A percentile compares a stretch with the other conserved stretches of the same genome.
These are phyloP conservation scores for Gambusia holbrooki DNA, from an alignment of 2,113 vertebrate species.

Conservation along the genomic window DNA sequence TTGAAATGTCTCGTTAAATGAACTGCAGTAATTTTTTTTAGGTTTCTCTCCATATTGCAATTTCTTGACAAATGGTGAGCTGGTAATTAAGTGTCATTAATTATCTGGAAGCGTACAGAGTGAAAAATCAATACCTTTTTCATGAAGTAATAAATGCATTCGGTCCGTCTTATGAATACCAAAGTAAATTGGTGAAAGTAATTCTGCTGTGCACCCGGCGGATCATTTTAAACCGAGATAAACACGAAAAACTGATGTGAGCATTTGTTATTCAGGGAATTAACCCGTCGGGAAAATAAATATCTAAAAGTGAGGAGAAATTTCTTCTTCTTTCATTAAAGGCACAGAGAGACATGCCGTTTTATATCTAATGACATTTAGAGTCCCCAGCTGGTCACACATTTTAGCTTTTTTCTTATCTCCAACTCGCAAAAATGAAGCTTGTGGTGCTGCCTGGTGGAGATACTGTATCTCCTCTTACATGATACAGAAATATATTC, in stretches of 20 bases:
- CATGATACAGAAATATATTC: neutral
- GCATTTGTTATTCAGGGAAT: neutral
- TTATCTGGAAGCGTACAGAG: neutral
- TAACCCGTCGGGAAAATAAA: neutral
- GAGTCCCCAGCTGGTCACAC: conserved; percentile 4
- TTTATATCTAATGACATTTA: conserved; percentile 2
- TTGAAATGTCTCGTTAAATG: neutral
- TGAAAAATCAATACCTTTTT: neutral
- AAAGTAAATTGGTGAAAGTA: neutral
- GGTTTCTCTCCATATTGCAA: neutral
- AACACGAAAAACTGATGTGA: neutral
- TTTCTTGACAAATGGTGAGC: neutral
- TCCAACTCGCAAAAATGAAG: conserved; percentile 19
- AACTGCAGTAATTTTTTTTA: neutral
- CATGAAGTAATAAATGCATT: neutral
- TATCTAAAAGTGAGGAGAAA: neutral
- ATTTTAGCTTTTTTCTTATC: conserved; percentile 28
- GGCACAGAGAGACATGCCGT: conserved; percentile 2
- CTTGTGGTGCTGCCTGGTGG: conserved; percentile 8
- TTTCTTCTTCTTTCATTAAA: neutral
- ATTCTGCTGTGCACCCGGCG: neutral
- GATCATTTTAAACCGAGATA: neutral
- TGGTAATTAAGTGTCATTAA: conserved; percentile 1
- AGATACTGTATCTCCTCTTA: conserved; percentile 30
- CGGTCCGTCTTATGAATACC: neutral